These are phyloP conservation scores for Heterodera schachtii DNA, from an alignment of 1,140 invertebrate genomes.

Conservation along the genomic window DNA sequence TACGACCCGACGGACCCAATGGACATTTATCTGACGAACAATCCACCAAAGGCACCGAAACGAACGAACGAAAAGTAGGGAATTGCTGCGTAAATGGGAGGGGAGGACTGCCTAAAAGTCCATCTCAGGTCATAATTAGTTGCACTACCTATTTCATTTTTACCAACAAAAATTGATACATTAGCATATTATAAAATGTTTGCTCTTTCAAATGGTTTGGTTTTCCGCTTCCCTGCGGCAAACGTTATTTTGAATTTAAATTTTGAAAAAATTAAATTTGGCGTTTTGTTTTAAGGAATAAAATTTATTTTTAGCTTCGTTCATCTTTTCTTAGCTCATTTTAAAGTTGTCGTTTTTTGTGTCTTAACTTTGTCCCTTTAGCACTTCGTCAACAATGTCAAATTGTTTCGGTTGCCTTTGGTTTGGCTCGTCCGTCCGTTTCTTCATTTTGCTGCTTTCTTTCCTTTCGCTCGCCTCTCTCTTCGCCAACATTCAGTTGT, in stretches of 20 bases:
- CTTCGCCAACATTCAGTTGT: slow-evolving; percentile 33
- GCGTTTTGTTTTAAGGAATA: not conserved
- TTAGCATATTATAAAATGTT: no score
- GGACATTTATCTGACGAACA: not conserved
- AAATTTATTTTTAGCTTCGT: no score
- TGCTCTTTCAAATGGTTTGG: not conserved
- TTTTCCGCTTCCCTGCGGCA: not conserved
- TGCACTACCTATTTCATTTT: no score
- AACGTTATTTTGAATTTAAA: not conserved
- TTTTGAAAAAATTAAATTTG: not conserved
- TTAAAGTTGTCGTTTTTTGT: not conserved
- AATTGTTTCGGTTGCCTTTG: slow-evolving; percentile 18
- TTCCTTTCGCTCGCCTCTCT: slow-evolving; percentile 28
- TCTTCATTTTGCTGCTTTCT: slow-evolving; percentile 30
- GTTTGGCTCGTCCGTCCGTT: slow-evolving; percentile 22
- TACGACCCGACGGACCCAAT: slow-evolving; percentile 22
- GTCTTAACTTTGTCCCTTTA: not conserved
- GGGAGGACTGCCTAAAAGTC: not conserved
- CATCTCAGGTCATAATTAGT: no score
- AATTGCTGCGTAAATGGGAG: not conserved
- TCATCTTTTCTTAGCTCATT: not conserved
- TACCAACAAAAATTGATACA: no score
- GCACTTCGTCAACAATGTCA: not conserved
- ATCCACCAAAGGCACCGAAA: not conserved
- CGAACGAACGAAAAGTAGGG: not conserved